phyloP scores from a whole-genome alignment of 2,113 vertebrate genomes.

The Micromys minutus region DNA sequence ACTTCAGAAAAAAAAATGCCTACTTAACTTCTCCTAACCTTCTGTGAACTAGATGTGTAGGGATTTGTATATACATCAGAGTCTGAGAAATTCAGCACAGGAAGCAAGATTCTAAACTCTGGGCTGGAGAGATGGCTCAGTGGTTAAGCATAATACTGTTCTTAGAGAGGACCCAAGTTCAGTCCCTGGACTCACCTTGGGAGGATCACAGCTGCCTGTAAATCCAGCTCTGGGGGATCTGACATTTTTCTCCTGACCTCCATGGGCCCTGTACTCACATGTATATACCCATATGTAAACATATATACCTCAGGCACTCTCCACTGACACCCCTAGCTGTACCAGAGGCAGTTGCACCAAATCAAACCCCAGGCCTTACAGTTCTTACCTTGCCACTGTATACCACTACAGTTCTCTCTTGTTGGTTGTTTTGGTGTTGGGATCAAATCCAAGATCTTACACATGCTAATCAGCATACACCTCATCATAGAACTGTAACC shows the following conservation, averaged over 20 bases:
- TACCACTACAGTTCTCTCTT: background rate
- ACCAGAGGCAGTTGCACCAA: background rate
- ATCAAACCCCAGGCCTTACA: background rate
- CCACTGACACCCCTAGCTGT: too few species aligned
- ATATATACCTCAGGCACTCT: too few species aligned
- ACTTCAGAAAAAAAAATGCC: background rate
- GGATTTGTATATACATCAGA: background rate
- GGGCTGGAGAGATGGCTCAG: background rate
- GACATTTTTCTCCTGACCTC: background rate
- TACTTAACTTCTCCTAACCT: background rate
- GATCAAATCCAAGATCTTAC: background rate
- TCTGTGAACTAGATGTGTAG: background rate
- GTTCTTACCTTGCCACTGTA: background rate
- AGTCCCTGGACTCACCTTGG: background rate
- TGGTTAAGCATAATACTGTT: background rate
- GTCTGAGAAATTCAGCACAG: constrained; percentile 17
- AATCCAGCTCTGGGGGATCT: background rate
- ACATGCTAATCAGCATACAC: background rate
- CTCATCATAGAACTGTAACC: background rate
- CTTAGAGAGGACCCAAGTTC: background rate
- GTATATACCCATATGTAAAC: background rate
- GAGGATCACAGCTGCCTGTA: background rate
- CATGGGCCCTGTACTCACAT: background rate
- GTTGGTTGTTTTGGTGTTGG: background rate
- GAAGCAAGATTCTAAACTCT: background rate